A percentile compares a stretch with the other conserved stretches of the same genome.
phyloP scores from a whole-genome alignment of 2,113 vertebrate species.

The Hippopotamus amphibius region DNA sequence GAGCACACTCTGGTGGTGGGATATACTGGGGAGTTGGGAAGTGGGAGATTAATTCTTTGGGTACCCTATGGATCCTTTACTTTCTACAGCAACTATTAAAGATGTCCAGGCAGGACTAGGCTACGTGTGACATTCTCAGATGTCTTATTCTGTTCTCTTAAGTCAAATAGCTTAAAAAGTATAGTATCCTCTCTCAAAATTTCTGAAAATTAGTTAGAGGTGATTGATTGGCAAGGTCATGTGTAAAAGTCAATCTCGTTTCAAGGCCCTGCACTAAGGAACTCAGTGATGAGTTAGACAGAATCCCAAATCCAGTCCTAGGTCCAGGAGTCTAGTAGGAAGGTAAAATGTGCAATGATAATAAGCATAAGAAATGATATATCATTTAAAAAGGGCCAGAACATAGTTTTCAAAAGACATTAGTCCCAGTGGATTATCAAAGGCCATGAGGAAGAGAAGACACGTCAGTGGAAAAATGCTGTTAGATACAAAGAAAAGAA shows the following conservation, averaged over 20 bases:
- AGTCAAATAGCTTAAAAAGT: neutral
- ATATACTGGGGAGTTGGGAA: neutral
- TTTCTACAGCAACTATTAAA: neutral
- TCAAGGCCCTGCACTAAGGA: neutral
- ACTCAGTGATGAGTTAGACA: neutral
- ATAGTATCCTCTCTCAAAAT: neutral
- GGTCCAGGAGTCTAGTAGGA: neutral
- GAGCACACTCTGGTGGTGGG: neutral
- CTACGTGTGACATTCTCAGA: neutral
- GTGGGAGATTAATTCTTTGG: neutral
- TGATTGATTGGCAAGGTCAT: neutral
- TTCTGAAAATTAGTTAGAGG: neutral
- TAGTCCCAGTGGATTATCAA: neutral
- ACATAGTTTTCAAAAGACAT: neutral
- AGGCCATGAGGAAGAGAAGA: neutral
- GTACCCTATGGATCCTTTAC: neutral
- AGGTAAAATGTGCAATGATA: neutral
- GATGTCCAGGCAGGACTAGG: neutral
- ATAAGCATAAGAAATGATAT: neutral
- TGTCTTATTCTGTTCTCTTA: neutral
- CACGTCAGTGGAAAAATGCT: neutral
- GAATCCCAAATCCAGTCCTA: neutral
- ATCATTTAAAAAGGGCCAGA: neutral
- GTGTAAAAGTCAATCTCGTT: neutral
- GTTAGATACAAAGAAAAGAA: neutral